Evolutionary conservation across 1,140 invertebrate genomes (phyloP), one percentile per base, ranked within the genome.

Genomic region (Dendroctonus ponderosae): DNA sequence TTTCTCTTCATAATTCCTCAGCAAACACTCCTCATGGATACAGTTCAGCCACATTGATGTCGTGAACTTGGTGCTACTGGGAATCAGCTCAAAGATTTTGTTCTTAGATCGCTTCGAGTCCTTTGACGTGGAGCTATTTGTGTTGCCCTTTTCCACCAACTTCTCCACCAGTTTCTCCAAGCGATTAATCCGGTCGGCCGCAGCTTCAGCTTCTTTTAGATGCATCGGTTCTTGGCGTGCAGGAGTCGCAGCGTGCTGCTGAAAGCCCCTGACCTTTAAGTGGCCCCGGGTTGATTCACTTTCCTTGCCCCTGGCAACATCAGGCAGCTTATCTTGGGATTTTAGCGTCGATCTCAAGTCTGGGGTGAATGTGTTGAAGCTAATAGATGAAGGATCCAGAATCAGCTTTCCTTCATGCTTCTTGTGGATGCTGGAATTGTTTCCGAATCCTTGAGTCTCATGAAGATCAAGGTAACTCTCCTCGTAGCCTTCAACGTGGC

Each of bases 11-110:
- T 54, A 74, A 40, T 70, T 61, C 49, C 65, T 62, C 3, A 67
- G 49, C 39, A 73, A 41, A 42, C 70, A 70, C n/a, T 68, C 42
- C 9, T 74, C 66, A 49, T 69, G 66, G 8, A 74, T 66, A 11
- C 60, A 66, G 54, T 74, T 74, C 5, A 74, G 46, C 73, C 73
- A 74, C 67, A 70, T 69, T 5, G 73, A 70, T 9, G 71, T 70
- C 0, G 70, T 71, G 26, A 70, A 72, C 12, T 62, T 68, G 7
- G 53, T 60, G 50, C 67, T 72, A 41, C 60, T 65, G 8, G 69
- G 66, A 8, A 63, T 66, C 6, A 71, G 58, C 53, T 71, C 67
- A 9, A 63, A 58, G n/a, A 71, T 69, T 43, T 14, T 37, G 14
- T 58, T 67, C 49, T 60, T 46, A 42, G 14, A 56, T 26, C 38